phyloP scores from a whole-genome alignment of 2,797 vertebrate species.

The Iguana delicatissima region DNA sequence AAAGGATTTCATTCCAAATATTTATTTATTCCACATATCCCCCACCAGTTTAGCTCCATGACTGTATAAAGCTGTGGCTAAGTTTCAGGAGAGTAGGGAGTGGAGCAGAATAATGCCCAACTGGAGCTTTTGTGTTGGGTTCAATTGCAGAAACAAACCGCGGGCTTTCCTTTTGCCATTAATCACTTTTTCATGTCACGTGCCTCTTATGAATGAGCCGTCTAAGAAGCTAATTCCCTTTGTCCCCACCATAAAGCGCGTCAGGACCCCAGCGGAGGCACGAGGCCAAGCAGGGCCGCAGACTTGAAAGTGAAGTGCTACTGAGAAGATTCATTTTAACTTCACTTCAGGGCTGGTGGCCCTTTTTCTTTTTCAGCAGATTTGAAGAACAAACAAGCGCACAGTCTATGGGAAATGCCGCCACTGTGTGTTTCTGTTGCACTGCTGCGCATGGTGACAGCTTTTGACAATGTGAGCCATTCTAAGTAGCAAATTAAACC shows the following conservation, averaged over 20 bases:
- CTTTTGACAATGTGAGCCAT: slow-evolving; percentile 21
- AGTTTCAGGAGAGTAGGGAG: slow-evolving; percentile 41
- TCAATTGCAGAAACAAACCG: slow-evolving; percentile 70
- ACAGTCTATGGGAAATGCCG: slow-evolving; percentile 53
- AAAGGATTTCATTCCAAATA: slow-evolving; percentile 71
- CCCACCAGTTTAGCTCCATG: slow-evolving; percentile 55
- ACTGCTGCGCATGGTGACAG: neutral
- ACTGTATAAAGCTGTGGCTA: slow-evolving; percentile 50
- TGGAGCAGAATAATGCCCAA: slow-evolving; percentile 15
- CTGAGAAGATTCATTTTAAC: slow-evolving; percentile 58
- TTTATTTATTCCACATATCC: slow-evolving; percentile 56
- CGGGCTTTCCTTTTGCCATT: slow-evolving; percentile 44
- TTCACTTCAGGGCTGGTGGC: slow-evolving; percentile 24
- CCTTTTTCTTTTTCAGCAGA: slow-evolving; percentile 58
- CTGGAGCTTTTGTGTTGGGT: slow-evolving; percentile 54
- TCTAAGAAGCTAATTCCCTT: slow-evolving; percentile 63
- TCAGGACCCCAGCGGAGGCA: slow-evolving; percentile 58
- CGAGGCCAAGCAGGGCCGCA: slow-evolving; percentile 61
- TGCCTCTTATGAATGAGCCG: slow-evolving; percentile 55
- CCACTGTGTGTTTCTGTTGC: slow-evolving; percentile 31
- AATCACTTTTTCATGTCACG: slow-evolving; percentile 64
- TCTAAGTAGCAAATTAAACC: slow-evolving; percentile 9
- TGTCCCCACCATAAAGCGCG: slow-evolving; percentile 68
- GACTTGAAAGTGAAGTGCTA: slow-evolving; percentile 59
- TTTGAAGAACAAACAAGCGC: slow-evolving; percentile 63